Evolutionary conservation across 2,888 invertebrate genomes (phyloP), one percentile per base, ranked within the genome.

Genomic region (Sycophila texana): DNA sequence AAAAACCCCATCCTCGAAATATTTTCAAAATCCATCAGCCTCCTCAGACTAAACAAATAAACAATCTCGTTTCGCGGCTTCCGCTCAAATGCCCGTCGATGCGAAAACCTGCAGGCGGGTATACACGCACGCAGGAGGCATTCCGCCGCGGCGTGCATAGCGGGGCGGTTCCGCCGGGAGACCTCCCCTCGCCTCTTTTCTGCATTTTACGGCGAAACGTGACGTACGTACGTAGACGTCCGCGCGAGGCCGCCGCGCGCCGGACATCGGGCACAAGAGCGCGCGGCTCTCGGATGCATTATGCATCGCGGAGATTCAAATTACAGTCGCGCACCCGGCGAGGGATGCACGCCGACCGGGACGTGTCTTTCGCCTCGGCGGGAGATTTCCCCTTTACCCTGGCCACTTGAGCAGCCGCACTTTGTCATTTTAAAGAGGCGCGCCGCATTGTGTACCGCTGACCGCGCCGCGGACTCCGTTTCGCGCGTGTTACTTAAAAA

Each of bases 271-370:
- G 26, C 26, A 2, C 70, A 47, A 61, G 53, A 47, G 53, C 57
- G 47, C 30, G 47, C 63, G 55, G 70, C 76, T 66, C 57, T 20
- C 55, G 57, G 30, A 71, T 65, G 63, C 39, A 71, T 71, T 57
- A 65, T 65, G 57, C 76, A 63, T 65, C 49, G 66, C 67, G 66
- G 51, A 14, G 71, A 71, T 60, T 71, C 71, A 60, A 71, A 71
- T 71, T 60, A 71, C 71, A 22, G 60, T 47, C 22, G 60, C 20
- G 16, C 16, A 63, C 61, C 7, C 61, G 49, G 60, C 47, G 49
- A 71, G 71, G 60, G 71, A 60, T 47, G 60, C 22, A 13, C 68
- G 26, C 14, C 13, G n/a, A 1, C 39, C 39, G n/a, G n/a, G 39
- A 39, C 39, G 39, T 10, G 39, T 10, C 39, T 4, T 39, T 39